Evolutionary conservation across 2,888 invertebrate species (phyloP).

Genomic region (Lampropteryx suffumata): DNA sequence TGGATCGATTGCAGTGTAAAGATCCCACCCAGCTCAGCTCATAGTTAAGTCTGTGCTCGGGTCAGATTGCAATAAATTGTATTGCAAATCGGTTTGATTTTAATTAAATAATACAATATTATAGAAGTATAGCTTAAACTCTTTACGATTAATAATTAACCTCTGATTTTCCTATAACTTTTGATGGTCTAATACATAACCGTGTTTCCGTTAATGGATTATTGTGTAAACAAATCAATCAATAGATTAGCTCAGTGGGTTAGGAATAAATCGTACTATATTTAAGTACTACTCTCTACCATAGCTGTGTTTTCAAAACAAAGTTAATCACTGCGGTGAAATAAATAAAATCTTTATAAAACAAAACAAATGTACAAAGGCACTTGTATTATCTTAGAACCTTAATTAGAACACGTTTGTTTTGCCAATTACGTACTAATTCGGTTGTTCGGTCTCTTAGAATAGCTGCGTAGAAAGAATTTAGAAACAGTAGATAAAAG

Average conservation of each 20-base stretch:
- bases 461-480: constrained; percentile 18
- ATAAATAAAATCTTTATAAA: background rate
- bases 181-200: too few relatives aligned
- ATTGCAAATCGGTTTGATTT: background rate
- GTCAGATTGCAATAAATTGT: background rate
- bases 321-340: background rate
- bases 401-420: constrained; percentile 46
- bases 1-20: constrained; percentile 7
- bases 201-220: too few relatives aligned
- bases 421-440: constrained; percentile 42
- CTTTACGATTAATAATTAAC: too few relatives aligned
- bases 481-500: constrained; percentile 13
- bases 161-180: too few relatives aligned
- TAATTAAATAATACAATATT: too few relatives aligned
- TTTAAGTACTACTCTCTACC: too few relatives aligned
- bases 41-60: background rate
- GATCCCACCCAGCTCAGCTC: constrained; percentile 2
- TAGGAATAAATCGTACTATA: too few relatives aligned
- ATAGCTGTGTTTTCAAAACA: background rate
- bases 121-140: too few relatives aligned
- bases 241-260: too few relatives aligned
- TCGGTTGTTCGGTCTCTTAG: constrained; percentile 32
- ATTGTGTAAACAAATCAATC: too few relatives aligned
- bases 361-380: constrained; percentile 4
- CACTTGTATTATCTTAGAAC: constrained; percentile 17